Evolutionary conservation across 2,888 invertebrate genomes (phyloP), one percentile per base, ranked within the genome.

Genomic region (Eristalis intricaria): DNA sequence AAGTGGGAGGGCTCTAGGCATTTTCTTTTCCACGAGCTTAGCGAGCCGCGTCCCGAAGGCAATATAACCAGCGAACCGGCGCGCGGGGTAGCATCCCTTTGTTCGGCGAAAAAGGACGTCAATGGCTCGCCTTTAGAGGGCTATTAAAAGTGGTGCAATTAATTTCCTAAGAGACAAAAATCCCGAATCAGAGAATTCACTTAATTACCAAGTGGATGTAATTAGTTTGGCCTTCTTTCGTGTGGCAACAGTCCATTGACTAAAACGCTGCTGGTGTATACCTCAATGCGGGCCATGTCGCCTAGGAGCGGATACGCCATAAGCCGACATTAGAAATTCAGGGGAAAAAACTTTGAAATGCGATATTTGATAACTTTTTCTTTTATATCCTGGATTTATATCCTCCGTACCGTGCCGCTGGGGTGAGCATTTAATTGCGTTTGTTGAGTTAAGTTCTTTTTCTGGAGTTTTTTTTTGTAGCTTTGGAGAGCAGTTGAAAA

Each of bases 201-300:
- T 83, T 79, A 83, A 83, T 87, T 83, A 87, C 79, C 43, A 63
- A 83, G 83, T 76, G 71, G 71, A 68, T 83, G 79, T 87, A 83
- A 87, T 87, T 87, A 75, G 70, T 76, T 83, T 87, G 79, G 71
- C 78, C 74, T 71, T 40, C 61, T 86, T 85, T 77, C 82, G 43
- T 74, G 73, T 29, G 68, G 50, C 69, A 73, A 32, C 38, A 69
- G 76, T 15, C 71, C 76, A 64, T 83, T 71, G 66, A 13, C 63
- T 66, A 60, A 13, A 65, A 35, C 19, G 71, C 15, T 56, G 71
- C 15, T 56, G 63, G 8, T 19, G 19, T 19, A 5, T 19, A 2
- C 50, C 19, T 50, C 50, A 50, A 50, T 38, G 13, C 38, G n/a
- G n/a, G 32, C 32, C 4, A 4, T 32, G 32, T 32, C 32, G 32